Percentiles rank a stretch among this genome's conserved stretches.
phyloP scores from a whole-genome alignment of 2,888 invertebrate genomes.

The Dione juno region DNA sequence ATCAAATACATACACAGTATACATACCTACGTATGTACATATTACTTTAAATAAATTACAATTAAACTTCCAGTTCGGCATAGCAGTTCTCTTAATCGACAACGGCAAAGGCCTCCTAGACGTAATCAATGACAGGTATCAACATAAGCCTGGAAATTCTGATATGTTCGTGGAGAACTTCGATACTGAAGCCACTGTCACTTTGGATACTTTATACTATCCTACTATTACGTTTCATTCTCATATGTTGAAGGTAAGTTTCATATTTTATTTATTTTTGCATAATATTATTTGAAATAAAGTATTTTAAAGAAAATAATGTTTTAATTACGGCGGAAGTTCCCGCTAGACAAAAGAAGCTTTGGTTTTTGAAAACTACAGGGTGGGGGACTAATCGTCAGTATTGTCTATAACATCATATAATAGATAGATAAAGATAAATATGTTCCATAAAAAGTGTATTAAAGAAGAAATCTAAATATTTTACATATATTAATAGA shows the following conservation, averaged over 20 bases:
- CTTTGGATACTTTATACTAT: constrained; percentile 74
- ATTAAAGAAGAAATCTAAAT: no score
- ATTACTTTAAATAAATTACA: no score
- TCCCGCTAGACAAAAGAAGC: no score
- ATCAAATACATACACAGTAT: no score
- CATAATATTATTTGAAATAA: not conserved
- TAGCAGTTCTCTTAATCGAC: constrained; percentile 71
- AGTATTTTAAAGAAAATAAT: not conserved
- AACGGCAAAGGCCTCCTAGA: constrained; percentile 74
- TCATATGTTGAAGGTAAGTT: constrained; percentile 73
- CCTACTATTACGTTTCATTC: constrained; percentile 74
- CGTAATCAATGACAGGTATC: constrained; percentile 61
- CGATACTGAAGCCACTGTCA: constrained; percentile 71
- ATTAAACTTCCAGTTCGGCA: constrained; percentile 64
- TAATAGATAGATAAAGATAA: no score
- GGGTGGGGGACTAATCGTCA: no score
- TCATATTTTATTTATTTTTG: not conserved
- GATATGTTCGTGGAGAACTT: constrained; percentile 73
- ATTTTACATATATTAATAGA: no score
- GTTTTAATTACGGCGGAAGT: no score
- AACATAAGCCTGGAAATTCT: constrained; percentile 50
- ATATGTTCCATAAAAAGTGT: no score
- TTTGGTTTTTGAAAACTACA: no score
- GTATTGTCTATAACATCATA: no score
- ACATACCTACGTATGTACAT: no score